Base-by-base conservation (phyloP, 1,140 invertebrate genomes). In the Pseudomyrmex sp. region DNA sequence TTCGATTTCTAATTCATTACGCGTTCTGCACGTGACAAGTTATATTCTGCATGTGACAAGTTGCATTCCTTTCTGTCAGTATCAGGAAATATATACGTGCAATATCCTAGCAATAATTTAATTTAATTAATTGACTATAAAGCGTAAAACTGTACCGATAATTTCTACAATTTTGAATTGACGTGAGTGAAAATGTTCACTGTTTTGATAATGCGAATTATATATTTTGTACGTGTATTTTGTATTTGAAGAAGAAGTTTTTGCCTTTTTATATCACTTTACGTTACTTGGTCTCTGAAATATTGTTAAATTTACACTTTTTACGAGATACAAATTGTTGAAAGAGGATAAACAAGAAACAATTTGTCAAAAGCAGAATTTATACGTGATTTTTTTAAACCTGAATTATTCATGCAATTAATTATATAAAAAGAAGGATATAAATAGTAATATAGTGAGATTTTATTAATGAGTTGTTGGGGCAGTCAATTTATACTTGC, bases 91-190 rank as follows among this genome's bases (percentile, higher is more conserved):
- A 13, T 46, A 26, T 20, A 8, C 26, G 65, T 54, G 48, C 20
- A 48, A 50, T 72, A 80, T 1, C 23, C 76, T 58, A 80, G 59
- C 59, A 80, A 70, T 80, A 80, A 80, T 80, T 72, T 59, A 70
- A 80, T 72, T 59, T 50, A 20, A 59, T 48, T 72, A 80, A 80
- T 80, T 72, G 72, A 80, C 59, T 20, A 54, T 80, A 48, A 48
- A 59, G 66, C n/a, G 54, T 70, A 80, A 70, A 80, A 80, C 35
- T 9, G 48, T 70, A 70, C 48, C 72, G 18, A 58, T 72, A 59
- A 80, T 70, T 72, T 12, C 76, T 80, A 61, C 15, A 10, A 10
- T 13, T 35, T 77, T 23, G 35, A 77, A 35, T 50, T 13, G 13
- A 79, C 23, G 7, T 35, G 23, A 56, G 46, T 12, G 18, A 5